A percentile compares a stretch with the other conserved stretches of the same genome.
phyloP scores from a whole-genome alignment of 2,797 vertebrate genomes.

The Melanotaenia boesemani region DNA sequence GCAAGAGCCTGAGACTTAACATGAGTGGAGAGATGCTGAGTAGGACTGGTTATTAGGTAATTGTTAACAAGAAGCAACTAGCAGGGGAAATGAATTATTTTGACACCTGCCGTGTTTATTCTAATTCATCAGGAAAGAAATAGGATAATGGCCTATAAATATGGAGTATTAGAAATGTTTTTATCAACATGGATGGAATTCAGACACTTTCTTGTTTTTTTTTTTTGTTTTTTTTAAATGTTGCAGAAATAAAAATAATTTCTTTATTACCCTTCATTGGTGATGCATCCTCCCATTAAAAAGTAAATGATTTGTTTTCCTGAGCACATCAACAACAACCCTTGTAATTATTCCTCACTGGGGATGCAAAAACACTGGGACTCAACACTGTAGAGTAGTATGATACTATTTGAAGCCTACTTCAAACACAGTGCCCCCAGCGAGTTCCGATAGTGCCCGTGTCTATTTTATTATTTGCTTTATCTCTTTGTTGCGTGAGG shows the following conservation, averaged over 20 bases:
- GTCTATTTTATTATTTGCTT: constrained; percentile 80
- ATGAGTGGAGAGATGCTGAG: constrained; percentile 48
- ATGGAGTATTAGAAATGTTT: constrained; percentile 19
- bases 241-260: background rate
- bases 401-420: constrained; percentile 84
- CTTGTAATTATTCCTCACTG: constrained; percentile 72
- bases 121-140: background rate
- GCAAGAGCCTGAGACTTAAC: constrained; percentile 73
- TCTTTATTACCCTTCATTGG: constrained; percentile 29
- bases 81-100: constrained; percentile 35
- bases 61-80: constrained; percentile 48
- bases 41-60: constrained; percentile 36
- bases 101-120: constrained; percentile 59
- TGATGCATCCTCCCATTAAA: constrained; percentile 55
- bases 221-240: constrained; percentile 9
- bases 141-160: constrained; percentile 30
- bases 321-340: constrained; percentile 65
- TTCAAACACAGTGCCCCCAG: constrained; percentile 80
- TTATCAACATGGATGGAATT: constrained; percentile 5
- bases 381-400: constrained; percentile 66
- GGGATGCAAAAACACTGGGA: constrained; percentile 63
- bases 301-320: constrained; percentile 72
- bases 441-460: constrained; percentile 76
- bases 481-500: constrained; percentile 84
- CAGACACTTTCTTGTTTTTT: background rate